Evolutionary conservation across 1,140 invertebrate species (phyloP), one percentile per base, ranked within the genome.

Genomic region (Amphibalanus amphitrite): DNA sequence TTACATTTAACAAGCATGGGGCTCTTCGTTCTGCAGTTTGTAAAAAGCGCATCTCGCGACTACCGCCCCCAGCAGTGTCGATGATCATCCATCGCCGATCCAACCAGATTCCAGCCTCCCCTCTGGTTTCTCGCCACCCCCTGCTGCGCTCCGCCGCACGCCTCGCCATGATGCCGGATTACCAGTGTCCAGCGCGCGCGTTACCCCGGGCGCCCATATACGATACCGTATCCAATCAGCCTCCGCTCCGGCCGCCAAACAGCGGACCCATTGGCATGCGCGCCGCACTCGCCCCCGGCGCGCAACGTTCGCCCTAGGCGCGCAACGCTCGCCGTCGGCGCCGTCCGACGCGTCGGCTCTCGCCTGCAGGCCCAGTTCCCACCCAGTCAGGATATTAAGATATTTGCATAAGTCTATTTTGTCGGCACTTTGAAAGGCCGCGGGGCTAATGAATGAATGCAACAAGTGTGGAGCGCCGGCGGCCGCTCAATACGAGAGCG

Each of bases 361-460:
- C 47, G 47, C 47, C 47, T n/a, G 1, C 13, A 3, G 13, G 47
- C 47, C 10, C 47, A 8, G 20, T 59, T 59, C 47, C 47, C 47
- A 23, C 47, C 47, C 47, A 59, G 47, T 59, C 47, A 59, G 47
- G 47, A 59, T 59, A 59, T 59, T 59, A 59, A 59, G 47, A 59
- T 59, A 59, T 59, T 59, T 59, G 47, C 47, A 59, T 59, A 59
- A 59, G 47, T 59, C 47, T 59, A 59, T 59, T 59, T 59, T 59
- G 47, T 59, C 47, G 47, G 47, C 47, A 59, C 47, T 59, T 59
- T 59, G 47, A 59, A 59, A 59, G 47, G 47, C 47, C 47, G 47
- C 47, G 10, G 47, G 47, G 47, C 47, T 59, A 59, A 59, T 59
- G 47, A 59, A 59, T 59, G 47, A 59, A 59, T 59, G 47, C 47